phyloP scores from a whole-genome alignment of 2,113 vertebrate genomes.

The Eubucco bourcierii region DNA sequence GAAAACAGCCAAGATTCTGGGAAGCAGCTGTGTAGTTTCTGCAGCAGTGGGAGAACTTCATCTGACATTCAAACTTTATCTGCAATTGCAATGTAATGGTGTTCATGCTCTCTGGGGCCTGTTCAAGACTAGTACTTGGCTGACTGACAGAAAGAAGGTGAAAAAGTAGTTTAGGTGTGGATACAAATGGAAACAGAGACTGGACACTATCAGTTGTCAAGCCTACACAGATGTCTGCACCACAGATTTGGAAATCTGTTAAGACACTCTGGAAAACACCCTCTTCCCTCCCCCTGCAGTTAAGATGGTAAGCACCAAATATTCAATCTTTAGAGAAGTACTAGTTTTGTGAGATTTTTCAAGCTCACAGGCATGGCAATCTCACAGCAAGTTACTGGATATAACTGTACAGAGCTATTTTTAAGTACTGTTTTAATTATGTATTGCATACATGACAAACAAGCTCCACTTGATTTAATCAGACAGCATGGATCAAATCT shows the following conservation, averaged over 20 bases:
- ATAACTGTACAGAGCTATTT: background rate
- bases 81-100: background rate
- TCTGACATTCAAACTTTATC: background rate
- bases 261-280: background rate
- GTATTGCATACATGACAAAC: background rate
- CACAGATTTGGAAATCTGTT: background rate
- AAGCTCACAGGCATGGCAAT: background rate
- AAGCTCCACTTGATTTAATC: background rate
- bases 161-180: background rate
- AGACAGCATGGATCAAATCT: background rate
- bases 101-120: background rate
- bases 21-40: background rate
- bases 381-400: background rate
- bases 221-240: background rate
- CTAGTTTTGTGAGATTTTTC: background rate
- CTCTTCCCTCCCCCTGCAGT: background rate
- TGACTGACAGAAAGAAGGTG: background rate
- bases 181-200: background rate
- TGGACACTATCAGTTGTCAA: background rate
- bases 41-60: background rate
- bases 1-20: background rate
- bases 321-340: background rate
- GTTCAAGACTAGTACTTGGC: background rate
- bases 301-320: background rate
- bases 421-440: background rate